phyloP scores from a whole-genome alignment of 1,140 invertebrate genomes.

The Drosophila orena region DNA sequence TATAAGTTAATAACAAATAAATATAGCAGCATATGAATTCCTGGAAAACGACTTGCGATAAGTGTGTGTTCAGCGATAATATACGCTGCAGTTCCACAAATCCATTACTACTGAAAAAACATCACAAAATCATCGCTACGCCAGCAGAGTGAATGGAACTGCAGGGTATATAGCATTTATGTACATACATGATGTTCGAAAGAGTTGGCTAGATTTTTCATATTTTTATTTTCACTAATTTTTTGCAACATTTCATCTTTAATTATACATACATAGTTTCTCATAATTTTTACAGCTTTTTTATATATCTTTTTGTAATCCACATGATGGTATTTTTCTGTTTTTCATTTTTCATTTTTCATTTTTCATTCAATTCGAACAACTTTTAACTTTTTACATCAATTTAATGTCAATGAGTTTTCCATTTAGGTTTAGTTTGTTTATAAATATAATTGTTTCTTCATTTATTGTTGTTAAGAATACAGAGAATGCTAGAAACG shows the following conservation, averaged over 20 bases:
- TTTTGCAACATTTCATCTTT: conserved; percentile 75
- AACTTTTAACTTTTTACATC: conserved; percentile 76
- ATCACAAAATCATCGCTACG: too few species aligned
- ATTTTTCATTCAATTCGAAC: conserved; percentile 65
- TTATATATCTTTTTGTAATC: conserved; percentile 45
- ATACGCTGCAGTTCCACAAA: too few species aligned
- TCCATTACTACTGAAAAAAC: too few species aligned
- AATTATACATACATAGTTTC: conserved; percentile 79
- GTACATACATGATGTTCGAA: neutral
- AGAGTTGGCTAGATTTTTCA: conserved; percentile 24
- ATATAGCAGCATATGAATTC: too few species aligned
- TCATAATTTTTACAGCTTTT: conserved; percentile 75
- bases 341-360: conserved; percentile 50
- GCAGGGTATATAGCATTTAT: too few species aligned
- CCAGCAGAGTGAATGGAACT: too few species aligned
- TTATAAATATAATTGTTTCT: conserved; percentile 44
- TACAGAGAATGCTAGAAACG: conserved; percentile 47
- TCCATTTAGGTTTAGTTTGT: conserved; percentile 36
- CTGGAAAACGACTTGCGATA: too few species aligned
- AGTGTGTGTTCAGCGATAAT: too few species aligned
- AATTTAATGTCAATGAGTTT: conserved; percentile 68
- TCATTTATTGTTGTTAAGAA: conserved; percentile 46
- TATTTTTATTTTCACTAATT: conserved; percentile 78
- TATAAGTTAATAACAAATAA: too few species aligned
- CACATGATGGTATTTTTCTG: conserved; percentile 29